Evolutionary conservation across 2,888 invertebrate genomes (phyloP), one percentile per base, ranked within the genome.

Genomic region (Hyposoter didymator): DNA sequence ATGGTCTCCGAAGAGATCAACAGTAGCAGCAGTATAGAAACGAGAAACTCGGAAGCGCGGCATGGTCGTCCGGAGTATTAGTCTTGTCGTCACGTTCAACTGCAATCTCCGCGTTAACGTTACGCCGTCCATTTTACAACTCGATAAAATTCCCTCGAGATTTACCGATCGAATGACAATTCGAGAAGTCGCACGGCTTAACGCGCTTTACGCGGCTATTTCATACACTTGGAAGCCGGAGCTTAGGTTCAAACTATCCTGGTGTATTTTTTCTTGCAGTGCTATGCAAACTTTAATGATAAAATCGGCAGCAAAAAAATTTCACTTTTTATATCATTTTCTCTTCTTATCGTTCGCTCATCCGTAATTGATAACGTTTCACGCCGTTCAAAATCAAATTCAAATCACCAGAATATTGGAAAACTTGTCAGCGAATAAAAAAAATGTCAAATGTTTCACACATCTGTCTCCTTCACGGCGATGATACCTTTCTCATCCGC

Each of bases 341-440:
- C 28, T 4, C 0, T 47, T 12, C 19, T 52, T 55, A 62, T 22
- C 64, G 64, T 70, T 75, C 45, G 39, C 43, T 75, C 35, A 70
- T 70, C 74, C 43, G 64, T 75, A 80, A 80, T 80, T 80, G 52
- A 64, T 55, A 72, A 17, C 47, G 49, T 79, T 35, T 35, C 8
- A 22, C 12, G 75, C 76, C 64, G 80, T 84, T 80, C 75, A 80
- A 83, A 84, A 84, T 80, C 79, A 74, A 84, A 55, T 66, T 75
- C 43, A 55, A 70, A 75, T 80, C 70, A 55, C 19, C 45, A 64
- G 64, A 55, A 52, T 75, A 70, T 72, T 35, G 47, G 47, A 39
- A 43, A 17, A 45, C 47, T 17, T n/a, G 7, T 45, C 12, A 22
- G 14, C 28, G 28, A 32, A 64, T 64, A 28, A 17, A 22, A 55